These are phyloP conservation scores for Andrena marginata DNA, from an alignment of 2,888 invertebrate genomes.

Conservation along the genomic window DNA sequence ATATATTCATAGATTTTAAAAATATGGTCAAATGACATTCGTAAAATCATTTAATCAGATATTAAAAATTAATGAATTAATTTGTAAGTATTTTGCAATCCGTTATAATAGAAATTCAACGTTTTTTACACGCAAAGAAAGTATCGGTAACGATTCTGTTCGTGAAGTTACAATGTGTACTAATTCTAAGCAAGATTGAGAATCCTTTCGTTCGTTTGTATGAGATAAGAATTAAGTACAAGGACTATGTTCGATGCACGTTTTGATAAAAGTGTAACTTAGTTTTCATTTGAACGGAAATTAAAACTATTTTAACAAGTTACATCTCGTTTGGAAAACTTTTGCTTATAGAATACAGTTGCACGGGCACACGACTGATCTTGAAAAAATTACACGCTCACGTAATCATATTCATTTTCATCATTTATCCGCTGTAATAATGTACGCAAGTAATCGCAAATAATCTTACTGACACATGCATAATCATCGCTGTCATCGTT, in stretches of 20 bases:
- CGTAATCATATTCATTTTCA: slow-evolving; percentile 57
- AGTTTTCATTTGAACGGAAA: slow-evolving; percentile 48
- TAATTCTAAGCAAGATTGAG: slow-evolving; percentile 18
- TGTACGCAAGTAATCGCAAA: slow-evolving; percentile 59
- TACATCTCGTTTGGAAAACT: slow-evolving; percentile 44
- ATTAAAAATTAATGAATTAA: slow-evolving; percentile 8
- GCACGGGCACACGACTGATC: slow-evolving; percentile 72
- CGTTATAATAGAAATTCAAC: slow-evolving; percentile 3
- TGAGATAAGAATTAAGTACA: slow-evolving; percentile 30
- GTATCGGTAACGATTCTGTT: slow-evolving; percentile 12
- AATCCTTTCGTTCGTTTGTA: slow-evolving; percentile 33
- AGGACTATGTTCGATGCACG: slow-evolving; percentile 24
- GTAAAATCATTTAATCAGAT: slow-evolving; percentile 10
- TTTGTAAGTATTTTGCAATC: slow-evolving; percentile 18
- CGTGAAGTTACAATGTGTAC: not conserved
- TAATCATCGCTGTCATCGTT: slow-evolving; percentile 66
- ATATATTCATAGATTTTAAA: slow-evolving; percentile 46
- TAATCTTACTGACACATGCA: slow-evolving; percentile 67
- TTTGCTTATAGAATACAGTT: slow-evolving; percentile 54
- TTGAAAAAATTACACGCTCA: slow-evolving; percentile 58
- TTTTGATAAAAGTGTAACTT: slow-evolving; percentile 41
- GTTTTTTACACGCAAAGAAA: not conserved
- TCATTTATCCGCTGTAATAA: slow-evolving; percentile 60
- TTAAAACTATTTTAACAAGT: slow-evolving; percentile 56
- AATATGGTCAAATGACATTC: slow-evolving; percentile 33